These are phyloP conservation scores for Melanotus villosus DNA, from an alignment of 2,888 invertebrate genomes.

Conservation along the genomic window DNA sequence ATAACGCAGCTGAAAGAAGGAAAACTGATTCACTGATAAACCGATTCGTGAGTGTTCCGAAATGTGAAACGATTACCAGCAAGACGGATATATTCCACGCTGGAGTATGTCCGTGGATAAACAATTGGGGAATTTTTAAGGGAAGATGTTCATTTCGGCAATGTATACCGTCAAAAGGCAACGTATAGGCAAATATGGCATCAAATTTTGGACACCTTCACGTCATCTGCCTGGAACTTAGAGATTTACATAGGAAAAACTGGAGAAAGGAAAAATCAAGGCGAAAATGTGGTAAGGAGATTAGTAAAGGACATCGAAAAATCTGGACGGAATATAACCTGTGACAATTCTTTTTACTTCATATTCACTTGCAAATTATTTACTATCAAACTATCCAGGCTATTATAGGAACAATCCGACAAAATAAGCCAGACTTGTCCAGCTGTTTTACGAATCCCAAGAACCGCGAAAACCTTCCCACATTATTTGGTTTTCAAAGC, in stretches of 20 bases:
- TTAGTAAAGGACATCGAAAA: slow-evolving; percentile 17
- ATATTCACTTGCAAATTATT: slow-evolving; percentile 24
- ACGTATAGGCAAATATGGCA: neutral
- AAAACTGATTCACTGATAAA: too few species aligned
- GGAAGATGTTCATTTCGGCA: too few species aligned
- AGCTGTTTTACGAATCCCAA: slow-evolving; percentile 19
- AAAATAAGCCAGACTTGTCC: slow-evolving; percentile 15
- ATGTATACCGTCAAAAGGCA: slow-evolving; percentile 4
- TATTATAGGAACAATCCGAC: neutral
- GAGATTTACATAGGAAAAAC: too few species aligned
- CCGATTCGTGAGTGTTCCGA: too few species aligned
- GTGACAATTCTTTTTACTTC: slow-evolving; percentile 5
- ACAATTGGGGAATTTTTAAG: slow-evolving; percentile 28
- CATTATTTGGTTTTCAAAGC: neutral
- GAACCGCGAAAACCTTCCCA: slow-evolving; percentile 16
- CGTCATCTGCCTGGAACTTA: neutral
- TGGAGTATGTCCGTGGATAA: slow-evolving; percentile 29
- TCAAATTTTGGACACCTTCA: slow-evolving; percentile 34
- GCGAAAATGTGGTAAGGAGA: slow-evolving; percentile 11
- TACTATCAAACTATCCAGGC: slow-evolving; percentile 7
- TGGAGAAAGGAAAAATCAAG: slow-evolving; percentile 14
- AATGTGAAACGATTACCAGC: too few species aligned
- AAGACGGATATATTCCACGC: too few species aligned
- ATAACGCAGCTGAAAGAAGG: too few species aligned
- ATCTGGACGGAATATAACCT: neutral